A percentile compares a stretch with the other conserved stretches of the same genome.
Conservation (phyloP, 30 jellyfish, hydroid and myxozoan genomes). For the Turritopsis rubra region DNA sequence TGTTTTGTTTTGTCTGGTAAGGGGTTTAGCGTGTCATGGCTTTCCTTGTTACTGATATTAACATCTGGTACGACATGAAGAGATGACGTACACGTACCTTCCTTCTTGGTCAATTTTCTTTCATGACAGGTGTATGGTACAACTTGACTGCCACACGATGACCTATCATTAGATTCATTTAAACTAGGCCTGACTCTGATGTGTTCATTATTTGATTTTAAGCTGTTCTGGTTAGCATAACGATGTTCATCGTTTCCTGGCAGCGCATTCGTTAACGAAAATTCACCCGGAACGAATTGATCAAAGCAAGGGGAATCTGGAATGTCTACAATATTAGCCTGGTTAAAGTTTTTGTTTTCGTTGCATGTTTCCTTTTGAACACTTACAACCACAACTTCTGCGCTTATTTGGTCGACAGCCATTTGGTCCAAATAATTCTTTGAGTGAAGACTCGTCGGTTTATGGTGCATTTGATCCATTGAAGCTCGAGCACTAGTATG, state of each 20-base stretch:
- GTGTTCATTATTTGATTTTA: not conserved
- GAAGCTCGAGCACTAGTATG: too few species aligned
- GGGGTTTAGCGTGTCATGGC: not conserved
- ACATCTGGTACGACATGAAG: too few species aligned
- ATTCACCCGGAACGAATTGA: not conserved
- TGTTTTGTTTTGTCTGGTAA: not conserved
- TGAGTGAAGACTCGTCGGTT: too few species aligned
- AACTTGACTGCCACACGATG: not conserved
- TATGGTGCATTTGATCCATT: too few species aligned
- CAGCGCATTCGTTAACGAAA: not conserved
- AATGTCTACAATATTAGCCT: constrained; percentile 6
- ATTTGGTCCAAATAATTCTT: too few species aligned
- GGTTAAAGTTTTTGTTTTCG: too few species aligned
- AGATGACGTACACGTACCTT: not conserved
- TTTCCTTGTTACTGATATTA: not conserved
- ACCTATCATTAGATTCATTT: not conserved
- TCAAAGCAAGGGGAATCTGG: constrained; percentile 19
- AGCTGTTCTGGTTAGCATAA: not conserved
- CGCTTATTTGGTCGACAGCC: not conserved
- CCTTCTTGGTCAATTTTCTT: not conserved
- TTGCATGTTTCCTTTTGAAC: not conserved
- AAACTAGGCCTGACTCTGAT: not conserved
- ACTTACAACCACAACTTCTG: not conserved
- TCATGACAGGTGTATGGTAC: not conserved
- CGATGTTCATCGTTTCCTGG: not conserved